These are phyloP conservation scores for Periplaneta americana DNA, from an alignment of 1,140 invertebrate species.

Conservation along the genomic window DNA sequence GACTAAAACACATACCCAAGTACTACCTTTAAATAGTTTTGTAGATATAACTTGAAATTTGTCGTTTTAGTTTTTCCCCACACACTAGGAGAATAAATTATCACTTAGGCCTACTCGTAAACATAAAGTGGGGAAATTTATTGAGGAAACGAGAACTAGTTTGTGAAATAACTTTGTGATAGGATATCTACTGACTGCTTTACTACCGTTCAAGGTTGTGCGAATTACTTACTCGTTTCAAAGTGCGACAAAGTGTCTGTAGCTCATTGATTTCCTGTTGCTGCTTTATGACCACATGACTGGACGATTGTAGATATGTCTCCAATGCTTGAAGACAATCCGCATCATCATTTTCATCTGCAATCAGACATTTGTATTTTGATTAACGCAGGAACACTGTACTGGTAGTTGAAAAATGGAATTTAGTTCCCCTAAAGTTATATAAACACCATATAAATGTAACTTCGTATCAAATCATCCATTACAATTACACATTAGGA, in stretches of 20 bases:
- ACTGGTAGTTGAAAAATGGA: no score
- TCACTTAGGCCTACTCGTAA: background rate
- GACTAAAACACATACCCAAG: no score
- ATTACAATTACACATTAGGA: no score
- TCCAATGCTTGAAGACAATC: conserved; percentile 68
- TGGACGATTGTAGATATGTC: conserved; percentile 63
- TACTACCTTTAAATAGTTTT: conserved; percentile 17
- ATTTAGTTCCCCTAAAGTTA: no score
- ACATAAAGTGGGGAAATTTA: background rate
- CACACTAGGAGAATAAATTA: background rate
- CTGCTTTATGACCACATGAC: conserved; percentile 64
- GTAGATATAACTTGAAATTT: background rate
- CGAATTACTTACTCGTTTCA: conserved; percentile 49
- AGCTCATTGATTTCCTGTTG: conserved; percentile 70
- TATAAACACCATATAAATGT: no score
- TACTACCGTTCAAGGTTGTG: background rate
- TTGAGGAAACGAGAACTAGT: background rate
- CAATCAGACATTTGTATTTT: no score
- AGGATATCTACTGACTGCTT: background rate
- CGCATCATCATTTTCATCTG: conserved; percentile 16
- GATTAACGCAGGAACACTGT: no score
- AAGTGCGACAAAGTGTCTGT: conserved; percentile 54
- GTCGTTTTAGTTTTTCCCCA: background rate
- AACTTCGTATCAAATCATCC: no score
- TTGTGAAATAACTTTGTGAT: no score